Evolutionary conservation across 2,797 vertebrate species (phyloP), one percentile per base, ranked within the genome.

Genomic region (Rhynchonycteris naso): DNA sequence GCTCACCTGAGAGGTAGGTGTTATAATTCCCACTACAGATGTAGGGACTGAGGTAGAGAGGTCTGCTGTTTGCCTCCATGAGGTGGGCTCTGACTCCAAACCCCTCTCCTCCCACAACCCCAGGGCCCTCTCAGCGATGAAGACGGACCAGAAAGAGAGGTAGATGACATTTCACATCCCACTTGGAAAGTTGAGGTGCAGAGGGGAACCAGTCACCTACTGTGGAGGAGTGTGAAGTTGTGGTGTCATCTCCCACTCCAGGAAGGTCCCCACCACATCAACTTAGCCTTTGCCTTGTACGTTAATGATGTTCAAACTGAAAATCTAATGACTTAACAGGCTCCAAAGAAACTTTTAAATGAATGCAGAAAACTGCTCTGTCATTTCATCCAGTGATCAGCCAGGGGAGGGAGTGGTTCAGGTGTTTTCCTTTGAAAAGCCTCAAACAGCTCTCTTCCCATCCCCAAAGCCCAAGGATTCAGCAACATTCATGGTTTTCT

Each of bases 151-250:
- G 71, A 59, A 78, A 35, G 38, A 18, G 33, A 88, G 56, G 54
- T 50, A 50, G 63, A 16, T 2, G 50, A 28, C 74, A 52, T 7
- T 58, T 59, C 43, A 72, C 0, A 0, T 1, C 35, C 28, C 35
- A 1, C 56, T 10, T 33, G 38, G 68, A 47, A 75, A 90, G 56
- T 24, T 0, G 0, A 65, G 75, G 56, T 38, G 11, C 24, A 11
- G 66, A 30, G 33, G 5, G n/a, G 35, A 16, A 4, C 19, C 59
- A 22, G 28, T 26, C 38, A 19, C 47, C 26, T 58, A 35, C 33
- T 2, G 0, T 0, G 43, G 43, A 54, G 43, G 15, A 28, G 3
- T 14, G 9, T 13, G 35, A 47, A 10, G 33, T 10, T 66, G 15
- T 6, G 9, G 43, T 33, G 59, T 59, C 30, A 1, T 11, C 66